These are phyloP conservation scores for Cryptocephalus moraei DNA, from an alignment of 2,888 invertebrate genomes.

Conservation along the genomic window DNA sequence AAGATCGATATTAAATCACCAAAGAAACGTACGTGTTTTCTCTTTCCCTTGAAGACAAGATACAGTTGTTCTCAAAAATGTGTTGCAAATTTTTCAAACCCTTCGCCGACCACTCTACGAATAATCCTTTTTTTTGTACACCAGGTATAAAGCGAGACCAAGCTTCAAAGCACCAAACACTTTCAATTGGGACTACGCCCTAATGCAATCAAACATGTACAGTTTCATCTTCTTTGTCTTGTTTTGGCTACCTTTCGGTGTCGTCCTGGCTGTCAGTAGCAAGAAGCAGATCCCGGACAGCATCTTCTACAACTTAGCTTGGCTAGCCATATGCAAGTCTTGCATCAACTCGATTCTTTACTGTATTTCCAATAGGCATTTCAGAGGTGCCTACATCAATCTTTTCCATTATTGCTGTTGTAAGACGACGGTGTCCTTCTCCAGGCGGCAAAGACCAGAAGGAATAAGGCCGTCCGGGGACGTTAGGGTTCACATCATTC, in stretches of 20 bases:
- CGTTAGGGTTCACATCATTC: slow-evolving; percentile 67
- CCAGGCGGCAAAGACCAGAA: slow-evolving; percentile 46
- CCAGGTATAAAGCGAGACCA: slow-evolving; percentile 41
- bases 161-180: slow-evolving; percentile 53
- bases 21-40: no score
- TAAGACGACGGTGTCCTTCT: slow-evolving; percentile 61
- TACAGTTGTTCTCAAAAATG: no score
- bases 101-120: background rate
- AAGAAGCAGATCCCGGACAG: slow-evolving; percentile 40
- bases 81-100: no score
- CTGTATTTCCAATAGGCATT: slow-evolving; percentile 53
- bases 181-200: slow-evolving; percentile 52
- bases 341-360: slow-evolving; percentile 57
- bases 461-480: slow-evolving; percentile 44
- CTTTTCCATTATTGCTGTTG: slow-evolving; percentile 74
- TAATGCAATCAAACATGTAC: slow-evolving; percentile 52
- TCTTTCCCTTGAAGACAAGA: no score
- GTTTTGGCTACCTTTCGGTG: slow-evolving; percentile 60
- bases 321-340: slow-evolving; percentile 60
- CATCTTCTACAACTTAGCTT: slow-evolving; percentile 56
- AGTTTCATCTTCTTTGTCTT: slow-evolving; percentile 52
- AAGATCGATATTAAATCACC: no score
- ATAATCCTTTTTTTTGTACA: background rate
- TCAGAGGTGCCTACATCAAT: slow-evolving; percentile 60
- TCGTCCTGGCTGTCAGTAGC: slow-evolving; percentile 47